phyloP scores from a whole-genome alignment of 1,140 invertebrate genomes.

The Aphis gossypii region DNA sequence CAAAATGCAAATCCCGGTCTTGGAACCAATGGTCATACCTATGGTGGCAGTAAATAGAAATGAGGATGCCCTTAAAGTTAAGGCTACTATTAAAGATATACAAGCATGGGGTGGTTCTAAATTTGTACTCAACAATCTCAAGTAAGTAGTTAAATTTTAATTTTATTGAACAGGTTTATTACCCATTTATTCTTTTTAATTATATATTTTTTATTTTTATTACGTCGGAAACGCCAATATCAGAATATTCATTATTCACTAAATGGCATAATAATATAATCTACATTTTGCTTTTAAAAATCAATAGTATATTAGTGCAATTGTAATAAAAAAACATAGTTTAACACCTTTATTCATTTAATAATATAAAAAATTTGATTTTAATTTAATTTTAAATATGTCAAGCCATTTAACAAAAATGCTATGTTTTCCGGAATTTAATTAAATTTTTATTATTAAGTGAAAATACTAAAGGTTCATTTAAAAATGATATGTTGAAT shows the following conservation, averaged over 20 bases:
- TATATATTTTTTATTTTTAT: neutral
- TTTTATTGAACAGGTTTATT: neutral
- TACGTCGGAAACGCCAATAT: neutral
- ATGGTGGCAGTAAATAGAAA: slow-evolving; percentile 72
- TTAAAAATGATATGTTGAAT: neutral
- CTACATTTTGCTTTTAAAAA: neutral
- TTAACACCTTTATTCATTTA: neutral
- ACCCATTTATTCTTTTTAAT: neutral
- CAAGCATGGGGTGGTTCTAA: slow-evolving; percentile 70
- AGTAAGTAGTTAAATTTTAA: slow-evolving; percentile 65
- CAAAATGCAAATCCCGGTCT: slow-evolving; percentile 70
- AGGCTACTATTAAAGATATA: slow-evolving; percentile 73
- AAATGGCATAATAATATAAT: neutral
- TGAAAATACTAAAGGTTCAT: neutral
- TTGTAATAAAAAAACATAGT: neutral
- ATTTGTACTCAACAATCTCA: slow-evolving; percentile 72
- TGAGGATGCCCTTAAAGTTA: slow-evolving; percentile 71
- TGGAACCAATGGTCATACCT: slow-evolving; percentile 72
- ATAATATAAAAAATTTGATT: neutral
- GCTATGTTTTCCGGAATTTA: neutral
- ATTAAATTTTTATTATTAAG: neutral
- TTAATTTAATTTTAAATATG: neutral
- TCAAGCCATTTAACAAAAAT: neutral
- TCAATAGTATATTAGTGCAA: neutral
- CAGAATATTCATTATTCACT: neutral